Evolutionary conservation across 2,888 invertebrate species (phyloP).

Genomic region (Axea sp.): DNA sequence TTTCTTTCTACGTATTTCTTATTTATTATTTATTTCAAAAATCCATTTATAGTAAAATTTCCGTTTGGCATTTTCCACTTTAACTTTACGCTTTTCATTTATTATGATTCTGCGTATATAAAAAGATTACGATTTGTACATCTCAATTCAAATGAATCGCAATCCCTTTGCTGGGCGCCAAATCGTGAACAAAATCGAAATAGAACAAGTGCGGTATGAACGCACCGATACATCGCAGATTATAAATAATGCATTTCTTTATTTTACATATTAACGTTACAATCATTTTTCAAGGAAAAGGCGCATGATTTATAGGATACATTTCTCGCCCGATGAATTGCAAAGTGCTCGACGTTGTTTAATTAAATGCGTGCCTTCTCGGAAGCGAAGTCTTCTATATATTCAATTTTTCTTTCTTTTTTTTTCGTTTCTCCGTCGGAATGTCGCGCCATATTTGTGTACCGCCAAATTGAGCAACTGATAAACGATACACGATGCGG

Average conservation of each 20-base stretch:
- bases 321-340: slow-evolving; percentile 59
- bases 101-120: too few species aligned
- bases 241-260: slow-evolving; percentile 58
- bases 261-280: slow-evolving; percentile 59
- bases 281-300: slow-evolving; percentile 60
- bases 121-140: too few species aligned
- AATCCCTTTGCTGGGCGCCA: too few species aligned
- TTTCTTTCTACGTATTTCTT: too few species aligned
- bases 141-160: too few species aligned
- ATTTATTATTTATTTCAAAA: too few species aligned
- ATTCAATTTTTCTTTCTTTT: slow-evolving; percentile 17
- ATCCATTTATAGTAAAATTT: too few species aligned
- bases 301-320: slow-evolving; percentile 59
- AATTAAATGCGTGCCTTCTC: slow-evolving; percentile 59
- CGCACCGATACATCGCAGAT: slow-evolving; percentile 31
- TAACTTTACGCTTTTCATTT: too few species aligned
- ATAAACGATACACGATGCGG: slow-evolving; percentile 58
- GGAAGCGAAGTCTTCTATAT: slow-evolving; percentile 44
- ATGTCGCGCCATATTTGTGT: slow-evolving; percentile 56
- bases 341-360: slow-evolving; percentile 54
- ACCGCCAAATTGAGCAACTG: slow-evolving; percentile 56
- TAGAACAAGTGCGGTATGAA: slow-evolving; percentile 39
- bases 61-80: too few species aligned
- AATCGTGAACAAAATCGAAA: slow-evolving; percentile 29
- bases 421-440: slow-evolving; percentile 50